Conservation (phyloP, 2,113 vertebrate genomes). For the Rhinolophus sinicus region DNA sequence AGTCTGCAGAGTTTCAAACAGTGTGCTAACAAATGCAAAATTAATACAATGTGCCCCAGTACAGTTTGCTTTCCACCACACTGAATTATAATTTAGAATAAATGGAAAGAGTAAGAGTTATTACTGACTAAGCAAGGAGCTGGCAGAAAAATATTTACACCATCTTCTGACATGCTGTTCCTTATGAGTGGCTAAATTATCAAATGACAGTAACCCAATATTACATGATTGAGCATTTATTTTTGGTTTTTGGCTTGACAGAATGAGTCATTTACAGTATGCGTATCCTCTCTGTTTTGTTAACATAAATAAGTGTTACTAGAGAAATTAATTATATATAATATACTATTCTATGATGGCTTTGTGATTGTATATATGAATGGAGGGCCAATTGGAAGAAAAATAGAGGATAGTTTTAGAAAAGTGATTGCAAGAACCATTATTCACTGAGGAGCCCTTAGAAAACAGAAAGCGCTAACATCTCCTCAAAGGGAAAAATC, state of each 20-base stretch:
- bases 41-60: background rate
- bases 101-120: conserved; percentile 43
- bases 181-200: background rate
- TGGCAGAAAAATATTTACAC: conserved; percentile 36
- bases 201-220: background rate
- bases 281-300: background rate
- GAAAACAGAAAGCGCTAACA: background rate
- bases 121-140: conserved; percentile 27
- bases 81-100: conserved; percentile 56
- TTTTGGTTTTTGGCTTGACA: background rate
- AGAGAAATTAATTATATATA: conserved; percentile 14
- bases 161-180: background rate
- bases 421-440: background rate
- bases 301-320: background rate
- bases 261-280: background rate
- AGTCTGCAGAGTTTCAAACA: conserved; percentile 53
- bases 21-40: conserved; percentile 63
- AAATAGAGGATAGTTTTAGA: conserved; percentile 3
- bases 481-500: background rate
- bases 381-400: background rate
- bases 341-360: background rate
- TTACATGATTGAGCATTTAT: background rate
- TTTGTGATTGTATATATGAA: background rate
- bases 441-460: background rate
- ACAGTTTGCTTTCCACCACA: conserved; percentile 38